Conservation (phyloP, 2,888 invertebrate genomes). For the Mamestra brassicae region DNA sequence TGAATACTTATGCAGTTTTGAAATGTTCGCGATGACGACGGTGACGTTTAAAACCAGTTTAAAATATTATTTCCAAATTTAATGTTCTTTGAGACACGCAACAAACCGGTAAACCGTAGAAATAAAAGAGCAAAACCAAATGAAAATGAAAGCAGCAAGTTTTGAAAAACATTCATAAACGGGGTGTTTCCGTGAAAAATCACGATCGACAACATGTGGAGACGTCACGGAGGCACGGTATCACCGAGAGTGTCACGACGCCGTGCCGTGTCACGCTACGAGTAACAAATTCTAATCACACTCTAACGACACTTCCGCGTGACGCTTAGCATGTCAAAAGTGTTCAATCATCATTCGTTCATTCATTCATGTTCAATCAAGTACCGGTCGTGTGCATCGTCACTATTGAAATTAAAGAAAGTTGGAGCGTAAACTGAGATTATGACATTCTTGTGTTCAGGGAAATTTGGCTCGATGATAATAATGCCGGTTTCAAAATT, state of each 20-base stretch:
- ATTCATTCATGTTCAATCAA: conserved; percentile 15
- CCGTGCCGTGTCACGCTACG: conserved; percentile 31
- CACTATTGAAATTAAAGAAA: conserved; percentile 17
- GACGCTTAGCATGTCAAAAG: conserved; percentile 23
- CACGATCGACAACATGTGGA: conserved; percentile 10
- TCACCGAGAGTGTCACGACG: conserved; percentile 29
- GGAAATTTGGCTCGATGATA: background rate
- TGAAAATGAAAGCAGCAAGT: background rate
- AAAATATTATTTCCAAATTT: conserved; percentile 5
- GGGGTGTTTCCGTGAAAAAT: conserved; percentile 22
- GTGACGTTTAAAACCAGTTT: conserved; percentile 12
- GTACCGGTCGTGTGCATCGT: background rate
- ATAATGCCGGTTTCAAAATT: background rate
- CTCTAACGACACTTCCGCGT: conserved; percentile 33
- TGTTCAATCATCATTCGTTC: conserved; percentile 16
- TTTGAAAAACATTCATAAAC: conserved; percentile 13
- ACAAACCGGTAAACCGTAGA: background rate
- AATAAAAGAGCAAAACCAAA: background rate
- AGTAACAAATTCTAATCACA: conserved; percentile 36
- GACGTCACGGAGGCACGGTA: conserved; percentile 28
- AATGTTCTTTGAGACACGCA: background rate
- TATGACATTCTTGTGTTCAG: background rate
- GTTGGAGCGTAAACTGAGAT: conserved; percentile 1
- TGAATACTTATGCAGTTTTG: conserved; percentile 19
- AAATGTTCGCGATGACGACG: conserved; percentile 1